A percentile compares a stretch with the other conserved stretches of the same genome.
Conservation (phyloP, 2,113 vertebrate genomes). For the Parus major region DNA sequence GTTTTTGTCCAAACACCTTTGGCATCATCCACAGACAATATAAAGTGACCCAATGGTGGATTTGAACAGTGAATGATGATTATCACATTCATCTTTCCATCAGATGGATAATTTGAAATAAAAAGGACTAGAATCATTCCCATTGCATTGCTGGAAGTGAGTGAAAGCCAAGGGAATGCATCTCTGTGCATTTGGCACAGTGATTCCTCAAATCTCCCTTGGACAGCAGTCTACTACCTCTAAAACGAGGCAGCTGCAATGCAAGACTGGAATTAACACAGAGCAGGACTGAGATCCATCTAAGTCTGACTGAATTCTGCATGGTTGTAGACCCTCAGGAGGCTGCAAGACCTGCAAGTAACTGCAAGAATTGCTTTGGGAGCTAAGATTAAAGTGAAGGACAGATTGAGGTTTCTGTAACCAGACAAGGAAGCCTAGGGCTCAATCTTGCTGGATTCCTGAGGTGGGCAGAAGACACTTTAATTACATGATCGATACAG, state of each 20-base stretch:
- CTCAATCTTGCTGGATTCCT: slow-evolving; percentile 15
- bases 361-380: background rate
- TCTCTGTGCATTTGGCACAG: background rate
- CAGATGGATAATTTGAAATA: slow-evolving; percentile 9
- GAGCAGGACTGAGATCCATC: background rate
- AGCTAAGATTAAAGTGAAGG: background rate
- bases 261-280: background rate
- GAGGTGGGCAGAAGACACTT: slow-evolving; percentile 8
- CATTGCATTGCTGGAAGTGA: background rate
- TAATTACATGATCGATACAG: slow-evolving; percentile 61
- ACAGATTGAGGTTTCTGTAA: slow-evolving; percentile 22
- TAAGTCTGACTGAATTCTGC: background rate
- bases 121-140: slow-evolving; percentile 16
- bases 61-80: background rate
- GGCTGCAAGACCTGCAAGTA: background rate
- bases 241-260: background rate
- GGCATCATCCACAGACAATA: background rate
- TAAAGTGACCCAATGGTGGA: background rate
- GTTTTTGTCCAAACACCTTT: background rate
- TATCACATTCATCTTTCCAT: background rate
- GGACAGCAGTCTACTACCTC: background rate
- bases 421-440: background rate
- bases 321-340: background rate
- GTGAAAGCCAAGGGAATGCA: background rate
- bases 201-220: background rate